These are phyloP conservation scores for Ormyrus rosae DNA, from an alignment of 2,888 invertebrate species.

Conservation along the genomic window DNA sequence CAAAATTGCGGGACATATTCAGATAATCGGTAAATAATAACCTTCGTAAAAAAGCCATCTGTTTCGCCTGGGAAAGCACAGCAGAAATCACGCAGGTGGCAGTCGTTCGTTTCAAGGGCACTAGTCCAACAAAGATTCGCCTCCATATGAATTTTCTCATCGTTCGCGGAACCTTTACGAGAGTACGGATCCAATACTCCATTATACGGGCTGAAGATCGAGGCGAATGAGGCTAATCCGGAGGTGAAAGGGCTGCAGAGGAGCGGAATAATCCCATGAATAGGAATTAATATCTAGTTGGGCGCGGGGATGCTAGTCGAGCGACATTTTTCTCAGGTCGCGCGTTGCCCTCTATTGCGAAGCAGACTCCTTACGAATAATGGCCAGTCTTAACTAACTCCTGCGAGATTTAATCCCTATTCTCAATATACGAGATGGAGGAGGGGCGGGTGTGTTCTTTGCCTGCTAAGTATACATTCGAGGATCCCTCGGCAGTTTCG, in stretches of 20 bases:
- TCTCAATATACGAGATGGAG: constrained; percentile 62
- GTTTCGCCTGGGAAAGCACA: constrained; percentile 45
- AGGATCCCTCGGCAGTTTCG: constrained; percentile 4
- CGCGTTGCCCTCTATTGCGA: constrained; percentile 57
- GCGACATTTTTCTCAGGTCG: too few species aligned
- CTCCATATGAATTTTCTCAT: constrained; percentile 55
- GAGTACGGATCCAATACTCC: background rate
- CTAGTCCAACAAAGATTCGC: constrained; percentile 23
- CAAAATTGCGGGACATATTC: too few species aligned
- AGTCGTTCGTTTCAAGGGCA: constrained; percentile 33
- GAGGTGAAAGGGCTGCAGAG: constrained; percentile 24
- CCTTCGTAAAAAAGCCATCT: background rate
- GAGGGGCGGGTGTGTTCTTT: constrained; percentile 62
- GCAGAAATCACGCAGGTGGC: constrained; percentile 32
- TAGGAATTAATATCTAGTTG: constrained; percentile 70
- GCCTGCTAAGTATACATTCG: constrained; percentile 68
- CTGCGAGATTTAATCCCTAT: constrained; percentile 64
- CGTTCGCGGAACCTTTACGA: background rate
- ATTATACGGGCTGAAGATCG: too few species aligned
- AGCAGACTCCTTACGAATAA: constrained; percentile 50
- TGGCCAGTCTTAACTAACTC: background rate
- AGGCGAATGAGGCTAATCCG: constrained; percentile 63
- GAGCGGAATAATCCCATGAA: constrained; percentile 60
- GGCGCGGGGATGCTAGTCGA: constrained; percentile 54
- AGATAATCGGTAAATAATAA: too few species aligned